phyloP scores from a whole-genome alignment of 2,113 vertebrate species.

The Morone saxatilis region DNA sequence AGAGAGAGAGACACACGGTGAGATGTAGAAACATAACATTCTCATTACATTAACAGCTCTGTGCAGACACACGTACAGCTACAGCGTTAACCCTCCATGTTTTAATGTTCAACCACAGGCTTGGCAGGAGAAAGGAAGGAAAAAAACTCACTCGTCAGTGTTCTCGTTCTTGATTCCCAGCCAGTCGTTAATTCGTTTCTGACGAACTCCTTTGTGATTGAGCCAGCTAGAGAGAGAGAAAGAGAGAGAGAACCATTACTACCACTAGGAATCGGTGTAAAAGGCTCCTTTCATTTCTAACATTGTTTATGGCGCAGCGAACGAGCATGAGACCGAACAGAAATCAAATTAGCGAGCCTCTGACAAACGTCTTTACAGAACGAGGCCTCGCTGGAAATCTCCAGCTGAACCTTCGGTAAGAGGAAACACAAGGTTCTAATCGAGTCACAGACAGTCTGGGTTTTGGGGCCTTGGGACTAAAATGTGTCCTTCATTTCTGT shows the following conservation, averaged over 20 bases:
- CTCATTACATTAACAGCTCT: background rate
- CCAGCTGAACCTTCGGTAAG: background rate
- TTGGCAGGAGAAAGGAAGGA: background rate
- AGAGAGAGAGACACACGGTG: background rate
- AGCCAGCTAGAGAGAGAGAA: constrained; percentile 88
- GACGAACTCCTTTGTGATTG: constrained; percentile 97
- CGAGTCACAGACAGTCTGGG: background rate
- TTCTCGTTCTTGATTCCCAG: constrained; percentile 95
- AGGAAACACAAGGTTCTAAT: constrained; percentile 4
- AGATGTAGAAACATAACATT: background rate
- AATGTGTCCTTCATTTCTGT: too few species aligned
- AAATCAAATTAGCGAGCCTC: background rate
- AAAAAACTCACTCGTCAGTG: constrained; percentile 85
- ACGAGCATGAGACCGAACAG: constrained; percentile 1
- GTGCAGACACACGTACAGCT: background rate
- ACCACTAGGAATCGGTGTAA: background rate
- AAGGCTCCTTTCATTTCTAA: constrained; percentile 19
- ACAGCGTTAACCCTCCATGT: background rate
- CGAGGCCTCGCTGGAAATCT: background rate
- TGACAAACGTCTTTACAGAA: constrained; percentile 18
- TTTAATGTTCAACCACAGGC: background rate
- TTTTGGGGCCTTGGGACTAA: background rate
- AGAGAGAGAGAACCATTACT: background rate
- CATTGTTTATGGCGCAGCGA: constrained; percentile 3
- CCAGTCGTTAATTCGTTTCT: constrained; percentile 97